Evolutionary conservation across 2,113 vertebrate species (phyloP).

Genomic region (Otolemur garnettii): DNA sequence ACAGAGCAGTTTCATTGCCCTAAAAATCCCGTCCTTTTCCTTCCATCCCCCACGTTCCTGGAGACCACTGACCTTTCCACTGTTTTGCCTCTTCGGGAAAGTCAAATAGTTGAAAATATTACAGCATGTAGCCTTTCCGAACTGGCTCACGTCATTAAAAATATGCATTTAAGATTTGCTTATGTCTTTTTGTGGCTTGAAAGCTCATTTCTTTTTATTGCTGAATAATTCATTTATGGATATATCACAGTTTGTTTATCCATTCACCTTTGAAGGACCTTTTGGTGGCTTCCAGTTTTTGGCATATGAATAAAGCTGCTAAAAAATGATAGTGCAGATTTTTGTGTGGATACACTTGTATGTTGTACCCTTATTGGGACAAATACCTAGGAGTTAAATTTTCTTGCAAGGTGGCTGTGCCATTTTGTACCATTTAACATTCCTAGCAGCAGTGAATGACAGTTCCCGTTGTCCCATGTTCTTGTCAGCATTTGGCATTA

Average conservation of each 20-base stretch:
- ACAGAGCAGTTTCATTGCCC: not conserved
- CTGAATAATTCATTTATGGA: not conserved
- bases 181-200: not conserved
- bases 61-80: not conserved
- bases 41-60: not conserved
- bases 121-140: not conserved
- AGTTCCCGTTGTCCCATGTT: not conserved
- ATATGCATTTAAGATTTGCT: not conserved
- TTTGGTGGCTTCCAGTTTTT: not conserved
- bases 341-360: not conserved
- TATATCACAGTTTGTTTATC: not conserved
- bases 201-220: conserved; percentile 6
- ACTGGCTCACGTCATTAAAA: not conserved
- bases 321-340: not conserved
- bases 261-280: not conserved
- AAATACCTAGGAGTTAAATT: not conserved
- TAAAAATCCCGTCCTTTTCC: not conserved
- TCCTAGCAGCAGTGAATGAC: not conserved
- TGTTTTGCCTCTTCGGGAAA: not conserved
- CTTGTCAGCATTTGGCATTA: not conserved
- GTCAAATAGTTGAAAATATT: not conserved
- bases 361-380: not conserved
- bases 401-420: not conserved
- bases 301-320: not conserved
- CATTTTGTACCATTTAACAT: not conserved